Evolutionary conservation across 2,888 invertebrate genomes (phyloP).

Genomic region (Trachelus tabidus): DNA sequence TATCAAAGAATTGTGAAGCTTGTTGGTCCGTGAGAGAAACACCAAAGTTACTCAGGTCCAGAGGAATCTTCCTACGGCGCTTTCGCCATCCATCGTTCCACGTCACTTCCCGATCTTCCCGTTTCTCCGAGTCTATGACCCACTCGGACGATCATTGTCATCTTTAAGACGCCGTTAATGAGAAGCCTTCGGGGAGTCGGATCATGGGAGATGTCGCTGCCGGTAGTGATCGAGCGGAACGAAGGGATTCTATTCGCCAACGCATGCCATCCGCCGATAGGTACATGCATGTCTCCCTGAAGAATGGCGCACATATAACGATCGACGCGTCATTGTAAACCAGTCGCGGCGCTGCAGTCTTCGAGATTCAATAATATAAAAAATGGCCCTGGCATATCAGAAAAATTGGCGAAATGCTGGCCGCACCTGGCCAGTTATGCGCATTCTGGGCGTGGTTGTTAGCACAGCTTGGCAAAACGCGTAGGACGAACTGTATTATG

Average conservation of each 20-base stretch:
- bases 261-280: conserved; percentile 7
- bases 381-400: not conserved
- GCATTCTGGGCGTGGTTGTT: conserved; percentile 44
- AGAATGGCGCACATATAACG: conserved; percentile 5
- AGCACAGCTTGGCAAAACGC: conserved; percentile 42
- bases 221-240: not conserved
- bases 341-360: not conserved
- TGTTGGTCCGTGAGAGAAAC: too few relatives aligned
- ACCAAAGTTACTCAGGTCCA: too few relatives aligned
- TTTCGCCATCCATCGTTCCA: too few relatives aligned
- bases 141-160: too few relatives aligned
- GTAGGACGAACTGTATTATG: conserved; percentile 54
- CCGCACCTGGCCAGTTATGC: conserved; percentile 54
- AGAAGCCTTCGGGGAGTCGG: too few relatives aligned
- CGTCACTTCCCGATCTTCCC: too few relatives aligned
- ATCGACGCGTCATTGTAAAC: conserved; percentile 3
- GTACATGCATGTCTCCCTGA: not conserved
- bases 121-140: too few relatives aligned
- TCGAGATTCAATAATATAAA: too few relatives aligned
- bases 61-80: too few relatives aligned
- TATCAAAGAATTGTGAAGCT: too few relatives aligned
- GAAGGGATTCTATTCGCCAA: conserved; percentile 15
- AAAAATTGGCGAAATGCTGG: conserved; percentile 44
- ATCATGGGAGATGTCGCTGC: not conserved
- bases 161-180: too few relatives aligned